Evolutionary conservation across 2,797 vertebrate genomes (phyloP).

Genomic region (Malurus leucopterus): DNA sequence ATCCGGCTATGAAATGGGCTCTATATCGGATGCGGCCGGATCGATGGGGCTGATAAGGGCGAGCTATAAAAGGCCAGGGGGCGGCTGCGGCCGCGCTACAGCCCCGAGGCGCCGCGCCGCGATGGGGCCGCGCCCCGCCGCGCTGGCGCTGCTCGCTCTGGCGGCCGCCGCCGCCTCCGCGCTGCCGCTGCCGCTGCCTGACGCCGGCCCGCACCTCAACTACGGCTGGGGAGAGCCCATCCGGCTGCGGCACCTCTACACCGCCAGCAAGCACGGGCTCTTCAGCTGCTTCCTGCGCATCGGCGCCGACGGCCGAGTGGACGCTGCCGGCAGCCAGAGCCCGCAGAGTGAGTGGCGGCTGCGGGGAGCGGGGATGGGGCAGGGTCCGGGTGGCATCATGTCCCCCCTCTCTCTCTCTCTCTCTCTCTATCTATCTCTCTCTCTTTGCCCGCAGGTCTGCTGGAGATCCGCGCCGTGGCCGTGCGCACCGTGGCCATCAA

Average conservation of each 20-base stretch:
- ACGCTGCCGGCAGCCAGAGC: constrained; percentile 77
- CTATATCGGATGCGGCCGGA: constrained; percentile 71
- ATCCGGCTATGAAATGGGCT: constrained; percentile 45
- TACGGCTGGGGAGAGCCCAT: constrained; percentile 86
- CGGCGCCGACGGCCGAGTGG: constrained; percentile 79
- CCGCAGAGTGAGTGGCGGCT: constrained; percentile 82
- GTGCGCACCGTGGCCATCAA: constrained; percentile 86
- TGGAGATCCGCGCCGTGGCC: constrained; percentile 87
- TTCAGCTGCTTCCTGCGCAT: constrained; percentile 82
- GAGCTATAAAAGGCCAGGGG: constrained; percentile 79
- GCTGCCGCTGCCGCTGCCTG: constrained; percentile 68
- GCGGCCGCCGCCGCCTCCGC: constrained; percentile 56
- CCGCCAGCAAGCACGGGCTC: constrained; percentile 78
- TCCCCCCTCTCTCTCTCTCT: background rate
- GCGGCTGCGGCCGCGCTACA: constrained; percentile 41
- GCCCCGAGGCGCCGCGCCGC: background rate
- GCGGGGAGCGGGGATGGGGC: accelerated
- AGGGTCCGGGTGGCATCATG: background rate
- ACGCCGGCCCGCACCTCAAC: constrained; percentile 79
- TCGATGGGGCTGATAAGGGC: constrained; percentile 79
- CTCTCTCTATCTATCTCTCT: background rate
- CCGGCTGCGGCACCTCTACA: constrained; percentile 85
- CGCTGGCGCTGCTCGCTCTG: constrained; percentile 52
- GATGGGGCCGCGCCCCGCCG: background rate
- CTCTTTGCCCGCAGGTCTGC: constrained; percentile 74